Evolutionary conservation across 2,797 vertebrate genomes (phyloP), one percentile per base, ranked within the genome.

Genomic region (Pseudochromis fuscus): DNA sequence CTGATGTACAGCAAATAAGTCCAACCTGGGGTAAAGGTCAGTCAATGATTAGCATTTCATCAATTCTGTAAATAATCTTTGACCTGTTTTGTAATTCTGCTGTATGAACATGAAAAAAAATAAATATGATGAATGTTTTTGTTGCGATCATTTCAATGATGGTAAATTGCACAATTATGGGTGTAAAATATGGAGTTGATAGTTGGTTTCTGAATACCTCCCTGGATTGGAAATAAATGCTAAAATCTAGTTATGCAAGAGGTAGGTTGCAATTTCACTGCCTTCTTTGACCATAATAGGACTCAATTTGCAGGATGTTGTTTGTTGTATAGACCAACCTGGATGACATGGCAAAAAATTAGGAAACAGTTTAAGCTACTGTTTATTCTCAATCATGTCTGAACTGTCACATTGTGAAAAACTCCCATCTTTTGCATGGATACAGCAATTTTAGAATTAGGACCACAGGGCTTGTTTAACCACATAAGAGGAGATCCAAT

Each of bases 401-500:
- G 11, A 46, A 58, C 59, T 44, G 4, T 49, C 37, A 15, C 16
- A 0, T 68, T 81, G 12, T 67, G 56, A 85, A 75, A 79, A 21
- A 0, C 7, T 42, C 4, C 35, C 30, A n/a, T 42, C 4, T 59
- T 46, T 65, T 61, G 15, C 18, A 7, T 35, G 42, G 23, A 64
- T 82, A 40, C 8, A 19, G 50, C 37, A 75, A 66, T 72, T 82
- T 67, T 24, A 16, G 48, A 71, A 67, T 55, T 61, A 67, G 37
- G n/a, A 71, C 71, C 73, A 81, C 53, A 71, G 25, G 25, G 28
- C 18, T 64, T 69, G 18, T 76, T 68, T 31, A 15, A 27, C 80
- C 67, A 79, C 64, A 74, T 31, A 18, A 56, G 18, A 76, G 4
- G n/a, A 61, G 5, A 68, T 63, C 21, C 46, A 53, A 44, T 57